A percentile compares a stretch with the other conserved stretches of the same genome.
Conservation (phyloP, 2,113 vertebrate genomes). For the Apteryx owenii region DNA sequence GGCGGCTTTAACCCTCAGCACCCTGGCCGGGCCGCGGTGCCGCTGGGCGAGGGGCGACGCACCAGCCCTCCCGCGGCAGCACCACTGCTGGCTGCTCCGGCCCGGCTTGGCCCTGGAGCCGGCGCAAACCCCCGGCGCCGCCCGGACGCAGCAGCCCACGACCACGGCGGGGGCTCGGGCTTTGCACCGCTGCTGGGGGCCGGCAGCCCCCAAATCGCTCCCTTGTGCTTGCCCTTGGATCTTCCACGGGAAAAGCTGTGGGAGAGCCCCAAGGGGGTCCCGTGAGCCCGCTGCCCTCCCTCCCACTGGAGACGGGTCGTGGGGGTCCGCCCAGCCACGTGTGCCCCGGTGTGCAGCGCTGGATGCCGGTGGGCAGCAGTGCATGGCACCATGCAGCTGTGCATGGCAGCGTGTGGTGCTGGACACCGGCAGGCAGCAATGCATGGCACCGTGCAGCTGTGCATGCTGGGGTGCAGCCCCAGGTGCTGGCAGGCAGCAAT, state of each 20-base stretch:
- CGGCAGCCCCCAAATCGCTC: not conserved
- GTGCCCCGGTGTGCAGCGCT: not conserved
- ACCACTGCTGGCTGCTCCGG: too few species aligned
- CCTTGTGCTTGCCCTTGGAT: accelerated
- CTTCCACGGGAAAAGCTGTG: accelerated
- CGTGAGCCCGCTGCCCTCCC: too few species aligned
- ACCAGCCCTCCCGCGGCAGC: too few species aligned
- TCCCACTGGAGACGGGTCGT: not conserved
- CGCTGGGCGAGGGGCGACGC: not conserved
- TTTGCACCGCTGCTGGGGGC: not conserved
- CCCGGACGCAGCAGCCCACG: too few species aligned
- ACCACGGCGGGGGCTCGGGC: too few species aligned
- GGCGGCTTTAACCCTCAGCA: not conserved
- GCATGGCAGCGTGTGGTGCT: accelerated
- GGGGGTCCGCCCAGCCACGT: accelerated
- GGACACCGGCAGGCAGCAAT: not conserved
- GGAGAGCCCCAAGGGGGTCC: not conserved
- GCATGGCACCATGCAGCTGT: too few species aligned
- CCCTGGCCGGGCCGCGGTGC: not conserved
- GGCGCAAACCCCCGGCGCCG: too few species aligned
- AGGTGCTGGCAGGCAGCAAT: accelerated
- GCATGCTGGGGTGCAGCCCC: accelerated
- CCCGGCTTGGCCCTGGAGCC: too few species aligned
- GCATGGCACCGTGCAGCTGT: not conserved
- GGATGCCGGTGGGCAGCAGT: too few species aligned